Percentiles rank a stretch among this genome's conserved stretches.
Conservation (phyloP, 2,113 vertebrate genomes). For the Xyliphius kryptos region DNA sequence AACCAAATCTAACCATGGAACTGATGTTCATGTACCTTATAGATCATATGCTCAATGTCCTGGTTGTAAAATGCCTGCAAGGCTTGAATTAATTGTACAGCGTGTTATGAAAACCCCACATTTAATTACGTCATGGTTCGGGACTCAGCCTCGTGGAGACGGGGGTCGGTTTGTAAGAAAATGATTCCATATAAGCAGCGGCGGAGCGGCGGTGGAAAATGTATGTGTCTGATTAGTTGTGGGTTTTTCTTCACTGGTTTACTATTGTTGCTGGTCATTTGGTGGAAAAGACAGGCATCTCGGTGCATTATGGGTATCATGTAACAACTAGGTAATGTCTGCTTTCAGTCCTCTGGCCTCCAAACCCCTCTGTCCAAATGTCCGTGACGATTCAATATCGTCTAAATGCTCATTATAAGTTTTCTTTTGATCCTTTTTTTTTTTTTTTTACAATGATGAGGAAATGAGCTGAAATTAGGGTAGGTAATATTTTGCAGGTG, state of each 20-base stretch:
- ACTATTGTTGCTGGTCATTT: neutral
- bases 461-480: neutral
- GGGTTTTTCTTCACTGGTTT: neutral
- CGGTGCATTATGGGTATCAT: neutral
- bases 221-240: neutral
- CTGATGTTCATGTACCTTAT: no score
- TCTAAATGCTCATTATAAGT: no score
- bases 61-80: neutral
- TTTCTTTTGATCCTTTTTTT: no score
- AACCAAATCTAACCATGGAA: no score
- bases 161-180: neutral
- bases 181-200: neutral
- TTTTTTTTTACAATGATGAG: no score
- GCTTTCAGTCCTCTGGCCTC: no score
- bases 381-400: no score
- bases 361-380: no score
- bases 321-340: no score
- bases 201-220: neutral
- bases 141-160: constrained; percentile 4
- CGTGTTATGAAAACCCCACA: neutral
- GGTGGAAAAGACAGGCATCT: neutral
- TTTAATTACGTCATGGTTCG: constrained; percentile 11
- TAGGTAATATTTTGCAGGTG: neutral
- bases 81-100: neutral
- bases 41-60: neutral